Evolutionary conservation across 2,797 vertebrate genomes (phyloP), one percentile per base, ranked within the genome.

Genomic region (Amblyraja radiata): DNA sequence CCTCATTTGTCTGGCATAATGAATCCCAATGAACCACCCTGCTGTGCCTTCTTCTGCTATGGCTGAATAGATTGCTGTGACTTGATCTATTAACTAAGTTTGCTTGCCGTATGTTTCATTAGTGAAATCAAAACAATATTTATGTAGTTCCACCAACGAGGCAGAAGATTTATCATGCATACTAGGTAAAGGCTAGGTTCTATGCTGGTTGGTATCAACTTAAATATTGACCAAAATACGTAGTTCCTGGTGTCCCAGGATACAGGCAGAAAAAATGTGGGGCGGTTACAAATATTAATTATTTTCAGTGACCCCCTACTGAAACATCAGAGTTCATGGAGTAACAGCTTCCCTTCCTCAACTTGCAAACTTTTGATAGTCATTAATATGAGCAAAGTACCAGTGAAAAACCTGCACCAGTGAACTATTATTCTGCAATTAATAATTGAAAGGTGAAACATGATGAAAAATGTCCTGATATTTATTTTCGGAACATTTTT

Each of bases 61-160:
- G 8, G 28, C 58, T 13, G 25, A 61, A 84, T n/a, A 54, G 81
- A 46, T 25, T 84, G 81, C 81, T 84, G 81, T 61, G 81, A 28
- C 81, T 61, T 61, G 54, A 61, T 84, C 25, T 61, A n/a, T 84
- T 84, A 84, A 84, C 81, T n/a, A 28, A 9, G n/a, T 61, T n/a
- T 84, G 54, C 10, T 83, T 25, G 54, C 80, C 23, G 28, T 83
- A 25, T 83, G 80, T 61, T 84, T 11, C 54, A 84, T 61, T 58
- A 61, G 81, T 84, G 28, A 84, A 84, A 84, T 84, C 81, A 84
- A 84, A 84, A 84, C 28, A 84, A 61, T 25, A 84, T 58, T 58
- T 61, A 58, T 28, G 54, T 25, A 61, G 25, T 28, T 84, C 23
- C 81, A 7, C 81, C 23, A 28, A 10, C n/a, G 81, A 84, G 81